Evolutionary conservation across 2,888 invertebrate genomes (phyloP).

Genomic region (Ormyrus nitidulus): DNA sequence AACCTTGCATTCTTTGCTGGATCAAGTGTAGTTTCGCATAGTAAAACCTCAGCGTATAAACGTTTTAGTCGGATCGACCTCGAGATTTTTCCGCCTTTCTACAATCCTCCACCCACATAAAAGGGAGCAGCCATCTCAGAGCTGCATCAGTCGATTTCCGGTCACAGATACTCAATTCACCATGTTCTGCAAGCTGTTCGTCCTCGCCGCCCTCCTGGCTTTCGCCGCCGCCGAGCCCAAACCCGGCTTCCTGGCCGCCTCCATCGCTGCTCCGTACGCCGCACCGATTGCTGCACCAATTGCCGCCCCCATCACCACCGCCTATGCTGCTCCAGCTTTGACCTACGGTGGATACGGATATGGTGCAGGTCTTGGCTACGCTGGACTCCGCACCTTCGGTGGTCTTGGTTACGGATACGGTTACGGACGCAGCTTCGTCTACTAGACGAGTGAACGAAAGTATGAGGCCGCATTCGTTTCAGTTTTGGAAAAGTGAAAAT

Average conservation of each 20-base stretch:
- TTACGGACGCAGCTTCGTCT: neutral
- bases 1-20: no score
- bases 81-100: no score
- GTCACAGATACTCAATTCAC: slow-evolving; percentile 25
- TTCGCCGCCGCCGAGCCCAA: slow-evolving; percentile 28
- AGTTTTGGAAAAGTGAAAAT: no score
- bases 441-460: neutral
- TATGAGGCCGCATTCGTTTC: no score
- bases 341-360: neutral
- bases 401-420: neutral
- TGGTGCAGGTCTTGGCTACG: neutral
- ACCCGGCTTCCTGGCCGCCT: slow-evolving; percentile 16
- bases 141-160: slow-evolving; percentile 19
- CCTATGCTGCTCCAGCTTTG: neutral
- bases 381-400: neutral
- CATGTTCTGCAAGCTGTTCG: slow-evolving; percentile 45
- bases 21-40: no score
- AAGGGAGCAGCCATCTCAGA: no score
- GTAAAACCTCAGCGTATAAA: no score
- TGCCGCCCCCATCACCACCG: neutral
- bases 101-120: no score
- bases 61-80: no score
- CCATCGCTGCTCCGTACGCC: neutral
- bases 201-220: slow-evolving; percentile 27
- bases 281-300: neutral